A percentile compares a stretch with the other conserved stretches of the same genome.
These are phyloP conservation scores for Cotesia vestalis DNA, from an alignment of 1,140 invertebrate genomes.

Conservation along the genomic window DNA sequence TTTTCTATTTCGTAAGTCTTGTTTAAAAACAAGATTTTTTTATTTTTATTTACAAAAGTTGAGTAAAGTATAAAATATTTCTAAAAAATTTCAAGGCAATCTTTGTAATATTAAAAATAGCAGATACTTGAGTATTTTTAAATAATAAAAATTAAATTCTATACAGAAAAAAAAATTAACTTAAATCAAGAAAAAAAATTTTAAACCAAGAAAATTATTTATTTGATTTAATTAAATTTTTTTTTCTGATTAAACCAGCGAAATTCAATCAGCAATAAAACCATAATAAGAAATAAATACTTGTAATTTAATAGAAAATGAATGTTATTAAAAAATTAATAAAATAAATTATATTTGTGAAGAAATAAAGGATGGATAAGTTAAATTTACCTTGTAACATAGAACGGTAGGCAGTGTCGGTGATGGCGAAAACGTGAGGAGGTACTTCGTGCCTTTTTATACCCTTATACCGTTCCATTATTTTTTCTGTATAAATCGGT, in stretches of 20 bases:
- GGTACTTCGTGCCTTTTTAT: conserved; percentile 99
- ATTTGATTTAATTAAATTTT: too few relatives aligned
- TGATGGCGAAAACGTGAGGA: conserved; percentile 99
- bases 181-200: background rate
- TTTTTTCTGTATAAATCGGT: conserved; percentile 98
- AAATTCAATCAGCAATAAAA: background rate
- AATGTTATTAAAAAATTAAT: background rate
- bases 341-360: conserved; percentile 2
- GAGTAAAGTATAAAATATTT: too few relatives aligned
- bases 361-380: background rate
- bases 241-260: background rate
- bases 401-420: conserved; percentile 96
- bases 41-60: too few relatives aligned
- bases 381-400: conserved; percentile 94
- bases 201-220: background rate
- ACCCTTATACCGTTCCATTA: conserved; percentile 99
- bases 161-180: background rate
- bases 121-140: background rate
- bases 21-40: too few relatives aligned
- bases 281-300: too few relatives aligned
- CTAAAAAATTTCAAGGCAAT: too few relatives aligned
- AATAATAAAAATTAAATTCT: background rate
- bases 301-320: too few relatives aligned
- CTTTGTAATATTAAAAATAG: too few relatives aligned
- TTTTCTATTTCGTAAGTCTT: too few relatives aligned